Evolutionary conservation across 2,113 vertebrate species (phyloP).

Genomic region (Galeopterus variegatus): DNA sequence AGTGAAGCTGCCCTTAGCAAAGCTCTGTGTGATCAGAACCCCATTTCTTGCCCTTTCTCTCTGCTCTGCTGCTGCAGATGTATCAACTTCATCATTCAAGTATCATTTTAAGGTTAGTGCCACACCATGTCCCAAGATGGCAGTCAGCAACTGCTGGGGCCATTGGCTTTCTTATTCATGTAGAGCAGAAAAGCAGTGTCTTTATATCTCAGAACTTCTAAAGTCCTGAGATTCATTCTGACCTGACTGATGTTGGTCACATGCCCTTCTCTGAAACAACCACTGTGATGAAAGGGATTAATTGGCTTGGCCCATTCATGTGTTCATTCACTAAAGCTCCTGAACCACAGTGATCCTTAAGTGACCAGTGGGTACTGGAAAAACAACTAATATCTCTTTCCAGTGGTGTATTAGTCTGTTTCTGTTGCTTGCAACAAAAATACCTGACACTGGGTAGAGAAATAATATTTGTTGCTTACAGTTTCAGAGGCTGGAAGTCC

Average conservation of each 20-base stretch:
- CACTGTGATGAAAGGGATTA: neutral
- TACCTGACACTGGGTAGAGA: no score
- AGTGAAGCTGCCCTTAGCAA: neutral
- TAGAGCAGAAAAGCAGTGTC: neutral
- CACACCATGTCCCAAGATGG: neutral
- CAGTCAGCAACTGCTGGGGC: neutral
- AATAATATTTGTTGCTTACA: no score
- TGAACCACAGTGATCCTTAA: neutral
- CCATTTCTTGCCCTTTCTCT: neutral
- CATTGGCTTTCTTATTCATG: neutral
- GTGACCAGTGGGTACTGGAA: neutral
- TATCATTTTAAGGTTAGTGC: neutral
- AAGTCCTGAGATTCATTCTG: neutral
- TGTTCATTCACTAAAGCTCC: neutral
- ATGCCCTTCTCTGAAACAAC: neutral
- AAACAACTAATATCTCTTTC: neutral
- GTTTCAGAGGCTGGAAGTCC: no score
- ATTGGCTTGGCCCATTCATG: neutral
- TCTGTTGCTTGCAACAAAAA: no score
- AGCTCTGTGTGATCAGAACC: neutral
- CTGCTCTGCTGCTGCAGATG: neutral
- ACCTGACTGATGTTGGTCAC: neutral
- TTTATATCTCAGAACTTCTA: constrained; percentile 8
- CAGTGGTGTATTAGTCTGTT: no score
- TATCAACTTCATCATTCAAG: neutral